Evolutionary conservation across 2,113 vertebrate species (phyloP).

Genomic region (Capra hircus): DNA sequence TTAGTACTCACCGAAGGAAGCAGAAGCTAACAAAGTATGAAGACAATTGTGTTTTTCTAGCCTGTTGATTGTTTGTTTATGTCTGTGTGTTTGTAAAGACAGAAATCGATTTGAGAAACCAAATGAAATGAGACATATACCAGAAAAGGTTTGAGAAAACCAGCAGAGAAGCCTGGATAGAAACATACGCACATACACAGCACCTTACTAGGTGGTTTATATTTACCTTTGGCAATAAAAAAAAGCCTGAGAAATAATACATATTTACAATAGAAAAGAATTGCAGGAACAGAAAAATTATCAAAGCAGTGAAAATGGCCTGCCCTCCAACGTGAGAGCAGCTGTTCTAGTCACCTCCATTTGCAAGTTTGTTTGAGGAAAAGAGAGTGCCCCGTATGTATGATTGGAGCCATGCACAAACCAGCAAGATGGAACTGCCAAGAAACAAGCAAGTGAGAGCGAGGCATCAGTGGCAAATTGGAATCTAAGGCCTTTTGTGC

Average conservation of each 20-base stretch:
- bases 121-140: conserved; percentile 62
- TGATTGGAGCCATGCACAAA: conserved; percentile 77
- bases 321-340: conserved; percentile 69
- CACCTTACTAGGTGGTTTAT: conserved; percentile 43
- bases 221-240: conserved; percentile 65
- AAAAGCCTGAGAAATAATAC: conserved; percentile 50
- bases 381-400: conserved; percentile 68
- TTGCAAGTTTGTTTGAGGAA: conserved; percentile 70
- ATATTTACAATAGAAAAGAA: conserved; percentile 68
- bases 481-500: conserved; percentile 89
- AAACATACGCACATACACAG: neutral
- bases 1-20: conserved; percentile 53
- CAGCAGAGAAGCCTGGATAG: conserved; percentile 28
- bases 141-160: conserved; percentile 52
- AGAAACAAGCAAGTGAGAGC: conserved; percentile 85
- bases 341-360: conserved; percentile 71
- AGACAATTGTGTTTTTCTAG: conserved; percentile 53
- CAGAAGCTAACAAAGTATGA: conserved; percentile 66
- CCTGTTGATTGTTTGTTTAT: conserved; percentile 21
- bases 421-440: conserved; percentile 81
- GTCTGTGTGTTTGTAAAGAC: conserved; percentile 19
- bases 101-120: conserved; percentile 41
- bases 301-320: conserved; percentile 66
- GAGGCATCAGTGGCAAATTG: conserved; percentile 88
- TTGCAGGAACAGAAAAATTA: conserved; percentile 66